Percentiles rank a stretch among this genome's conserved stretches.
Conservation (phyloP, 2,113 vertebrate species). For the Uria aalge region DNA sequence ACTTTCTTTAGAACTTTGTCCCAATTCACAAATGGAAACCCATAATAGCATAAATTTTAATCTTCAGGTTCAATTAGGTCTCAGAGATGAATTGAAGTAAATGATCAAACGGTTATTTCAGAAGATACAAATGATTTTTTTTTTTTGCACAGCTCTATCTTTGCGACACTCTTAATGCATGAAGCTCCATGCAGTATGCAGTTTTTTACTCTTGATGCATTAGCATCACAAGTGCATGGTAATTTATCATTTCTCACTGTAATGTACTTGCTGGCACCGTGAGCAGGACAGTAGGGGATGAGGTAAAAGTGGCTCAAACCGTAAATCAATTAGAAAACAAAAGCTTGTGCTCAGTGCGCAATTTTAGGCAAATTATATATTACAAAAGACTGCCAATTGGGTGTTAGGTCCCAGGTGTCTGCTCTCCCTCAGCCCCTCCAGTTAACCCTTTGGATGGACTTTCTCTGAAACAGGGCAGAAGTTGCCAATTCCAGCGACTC, state of each 20-base stretch:
- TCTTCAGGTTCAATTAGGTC: constrained; percentile 60
- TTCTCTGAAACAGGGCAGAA: neutral
- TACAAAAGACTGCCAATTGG: constrained; percentile 81
- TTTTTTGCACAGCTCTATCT: constrained; percentile 12
- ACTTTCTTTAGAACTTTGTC: constrained; percentile 28
- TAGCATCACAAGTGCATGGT: constrained; percentile 78
- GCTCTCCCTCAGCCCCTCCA: constrained; percentile 8
- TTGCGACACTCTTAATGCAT: constrained; percentile 7
- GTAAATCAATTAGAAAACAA: constrained; percentile 92
- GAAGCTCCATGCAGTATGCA: constrained; percentile 45
- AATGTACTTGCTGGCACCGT: constrained; percentile 80
- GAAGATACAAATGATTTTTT: neutral
- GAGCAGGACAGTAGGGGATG: constrained; percentile 73
- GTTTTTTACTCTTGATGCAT: constrained; percentile 73
- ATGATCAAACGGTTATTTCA: constrained; percentile 58
- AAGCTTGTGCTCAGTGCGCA: constrained; percentile 76
- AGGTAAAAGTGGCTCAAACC: constrained; percentile 79
- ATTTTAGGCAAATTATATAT: constrained; percentile 82
- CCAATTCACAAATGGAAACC: constrained; percentile 54
- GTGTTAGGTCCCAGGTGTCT: constrained; percentile 73
- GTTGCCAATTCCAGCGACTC: neutral
- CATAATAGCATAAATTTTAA: constrained; percentile 40
- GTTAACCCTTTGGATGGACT: constrained; percentile 66
- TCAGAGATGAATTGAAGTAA: constrained; percentile 46
- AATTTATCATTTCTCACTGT: constrained; percentile 83